Percentiles rank a stretch among this genome's conserved stretches.
phyloP scores from a whole-genome alignment of 1,140 invertebrate genomes.

The Anoplophora glabripennis region DNA sequence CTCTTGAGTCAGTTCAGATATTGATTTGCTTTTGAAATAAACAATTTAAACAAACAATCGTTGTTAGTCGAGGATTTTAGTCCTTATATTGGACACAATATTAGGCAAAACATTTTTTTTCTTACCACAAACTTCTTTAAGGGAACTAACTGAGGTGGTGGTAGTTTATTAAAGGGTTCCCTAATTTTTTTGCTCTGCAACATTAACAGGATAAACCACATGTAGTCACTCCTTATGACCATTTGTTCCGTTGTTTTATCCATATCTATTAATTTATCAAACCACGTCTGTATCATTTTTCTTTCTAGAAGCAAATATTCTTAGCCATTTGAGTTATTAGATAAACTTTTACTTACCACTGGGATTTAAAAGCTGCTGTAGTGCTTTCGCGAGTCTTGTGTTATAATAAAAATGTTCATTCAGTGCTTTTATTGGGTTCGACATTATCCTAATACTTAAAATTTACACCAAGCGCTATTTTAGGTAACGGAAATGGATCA shows the following conservation, averaged over 20 bases:
- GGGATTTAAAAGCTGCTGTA: conserved; percentile 41
- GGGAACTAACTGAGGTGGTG: conserved; percentile 39
- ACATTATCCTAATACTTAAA: conserved; percentile 5
- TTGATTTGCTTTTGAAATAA: too few relatives aligned
- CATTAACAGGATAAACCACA: conserved; percentile 49
- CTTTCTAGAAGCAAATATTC: conserved; percentile 38
- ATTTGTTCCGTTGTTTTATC: conserved; percentile 36
- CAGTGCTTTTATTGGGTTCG: conserved; percentile 27
- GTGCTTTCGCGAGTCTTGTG: conserved; percentile 43
- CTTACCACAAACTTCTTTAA: conserved; percentile 46
- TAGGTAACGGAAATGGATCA: too few relatives aligned
- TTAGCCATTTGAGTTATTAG: not conserved
- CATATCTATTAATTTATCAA: conserved; percentile 42
- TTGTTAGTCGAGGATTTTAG: not conserved
- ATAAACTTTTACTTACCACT: conserved; percentile 35
- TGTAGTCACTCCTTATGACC: conserved; percentile 47
- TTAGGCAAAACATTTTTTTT: too few relatives aligned
- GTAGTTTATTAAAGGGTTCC: conserved; percentile 44
- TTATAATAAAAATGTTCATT: conserved; percentile 48
- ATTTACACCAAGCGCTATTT: too few relatives aligned
- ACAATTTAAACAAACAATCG: too few relatives aligned
- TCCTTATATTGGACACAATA: not conserved
- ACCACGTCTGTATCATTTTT: conserved; percentile 40
- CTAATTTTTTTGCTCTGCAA: conserved; percentile 45
- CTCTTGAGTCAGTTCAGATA: too few relatives aligned